A percentile compares a stretch with the other conserved stretches of the same genome.
Evolutionary conservation across 2,113 vertebrate genomes (phyloP).

Genomic region (Rattus rattus): DNA sequence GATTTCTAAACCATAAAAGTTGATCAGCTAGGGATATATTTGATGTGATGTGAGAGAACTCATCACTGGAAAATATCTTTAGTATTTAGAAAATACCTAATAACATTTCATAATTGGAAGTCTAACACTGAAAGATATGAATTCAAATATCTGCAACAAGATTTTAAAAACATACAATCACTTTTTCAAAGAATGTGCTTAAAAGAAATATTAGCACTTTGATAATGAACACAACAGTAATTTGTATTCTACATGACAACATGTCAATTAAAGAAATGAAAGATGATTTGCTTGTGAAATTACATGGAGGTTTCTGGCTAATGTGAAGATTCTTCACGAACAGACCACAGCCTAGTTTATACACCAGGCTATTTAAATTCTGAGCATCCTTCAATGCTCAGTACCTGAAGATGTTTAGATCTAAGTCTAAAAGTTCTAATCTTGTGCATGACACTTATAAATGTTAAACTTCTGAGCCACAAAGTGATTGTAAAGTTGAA

Average conservation of each 20-base stretch:
- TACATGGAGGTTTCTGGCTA: not conserved
- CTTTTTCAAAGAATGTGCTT: not conserved
- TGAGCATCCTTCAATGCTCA: rapidly evolving
- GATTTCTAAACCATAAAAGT: not conserved
- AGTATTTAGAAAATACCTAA: not conserved
- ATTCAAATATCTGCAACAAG: not conserved
- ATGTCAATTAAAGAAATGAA: not conserved
- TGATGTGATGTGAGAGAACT: not conserved
- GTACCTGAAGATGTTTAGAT: not conserved
- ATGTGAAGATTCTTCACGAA: too few species aligned
- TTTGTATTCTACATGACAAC: not conserved
- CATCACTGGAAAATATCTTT: not conserved
- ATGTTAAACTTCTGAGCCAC: not conserved
- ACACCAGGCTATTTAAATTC: not conserved
- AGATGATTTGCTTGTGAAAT: not conserved
- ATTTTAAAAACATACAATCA: not conserved
- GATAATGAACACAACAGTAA: not conserved
- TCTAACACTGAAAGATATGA: not conserved
- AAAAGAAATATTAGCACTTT: not conserved
- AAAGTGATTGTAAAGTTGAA: not conserved
- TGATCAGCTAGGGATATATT: not conserved
- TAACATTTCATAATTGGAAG: not conserved
- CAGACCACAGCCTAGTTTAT: not conserved
- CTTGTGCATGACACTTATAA: not conserved
- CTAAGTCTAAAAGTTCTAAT: not conserved